Base-by-base conservation (phyloP, 2,888 invertebrate genomes). In the Plagodis pulveraria region DNA sequence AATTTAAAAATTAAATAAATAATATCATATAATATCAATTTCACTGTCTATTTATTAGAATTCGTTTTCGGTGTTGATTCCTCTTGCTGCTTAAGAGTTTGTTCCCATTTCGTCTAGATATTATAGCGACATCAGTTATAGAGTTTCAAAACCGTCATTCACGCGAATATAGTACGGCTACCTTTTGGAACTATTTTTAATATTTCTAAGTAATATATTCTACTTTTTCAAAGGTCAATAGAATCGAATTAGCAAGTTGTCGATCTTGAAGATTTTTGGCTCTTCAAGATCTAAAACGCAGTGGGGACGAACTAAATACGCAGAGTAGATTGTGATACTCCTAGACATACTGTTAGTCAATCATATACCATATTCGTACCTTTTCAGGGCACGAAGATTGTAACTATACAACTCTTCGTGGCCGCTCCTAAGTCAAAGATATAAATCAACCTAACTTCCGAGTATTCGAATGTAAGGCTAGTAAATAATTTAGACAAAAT, bases 31-130 rank as follows among this genome's bases (percentile, higher is more conserved):
- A 86, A 87, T 90, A 91, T 89, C 91, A 89, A 89, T 88, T 90
- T 92, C 91, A 91, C 91, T 92, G 91, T 92, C 91, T 92, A 91
- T 90, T 88, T 87, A 87, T 86, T 89, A 90, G 87, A 80, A 84
- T 87, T 86, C 84, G 81, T 89, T 91, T 89, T 91, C 91, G 91
- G 91, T 91, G 91, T 92, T 90, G 90, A 90, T 91, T 92, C 91
- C 91, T 91, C 86, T 85, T 78, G 76, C 83, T 87, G 87, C 80
- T 52, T 49, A 77, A 78, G 67, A 79, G 86, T 86, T 87, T 70
- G 86, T 85, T 86, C 86, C 86, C 89, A 87, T 86, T 82, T 64
- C 84, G 83, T 80, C 63, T 49, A 51, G 56, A 56, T 49, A 54
- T 51, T 46, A 48, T 55, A 33, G 32, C 42, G 34, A 50, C 43